Base-by-base conservation (phyloP, 1,140 invertebrate genomes). In the Pectinophora gossypiella region DNA sequence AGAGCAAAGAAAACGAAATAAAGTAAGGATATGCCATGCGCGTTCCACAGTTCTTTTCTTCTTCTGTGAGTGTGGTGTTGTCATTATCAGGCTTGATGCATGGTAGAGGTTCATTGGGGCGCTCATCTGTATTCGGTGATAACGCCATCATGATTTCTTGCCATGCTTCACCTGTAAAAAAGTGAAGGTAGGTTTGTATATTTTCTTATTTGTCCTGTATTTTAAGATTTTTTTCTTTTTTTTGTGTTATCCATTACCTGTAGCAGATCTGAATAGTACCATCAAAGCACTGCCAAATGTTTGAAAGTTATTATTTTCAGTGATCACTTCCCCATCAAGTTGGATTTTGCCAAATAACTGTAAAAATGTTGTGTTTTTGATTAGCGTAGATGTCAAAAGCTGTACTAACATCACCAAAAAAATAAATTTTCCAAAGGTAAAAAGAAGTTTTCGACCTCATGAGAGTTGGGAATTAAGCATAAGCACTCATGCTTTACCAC, bases 291-390 rank as follows among this genome's bases (percentile, higher is more conserved):
- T 96, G 19, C 96, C 96, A 87, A 99, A 99, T 5, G 97, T 96
- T 83, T 98, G 97, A 76, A 99, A 99, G 83, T 99, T 99, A 82
- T 99, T 99, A 83, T 99, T 99, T 12, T 95, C 89, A 59, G 95
- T 92, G 56, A 99, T 99, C 22, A 93, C 88, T 3, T 94, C 95
- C 0, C 91, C 90, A 61, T 95, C 90, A 20, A 97, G 86, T 16
- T 91, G 92, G 36, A 99, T 98, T 90, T 97, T 99, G 19, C 98
- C 98, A 88, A 99, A 99, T 48, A 99, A 92, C 96, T 99, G 77
- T 44, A 89, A 89, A 56, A n/a, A n/a, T n/a, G n/a, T n/a, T n/a
- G n/a, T n/a, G n/a, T n/a, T n/a, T n/a, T n/a, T n/a, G n/a, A n/a
- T n/a, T n/a, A n/a, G n/a, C n/a, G n/a, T n/a, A n/a, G n/a, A n/a